Evolutionary conservation across 30 jellyfish, hydroid and myxozoan species (phyloP).

Genomic region (Rhopilema esculentum): DNA sequence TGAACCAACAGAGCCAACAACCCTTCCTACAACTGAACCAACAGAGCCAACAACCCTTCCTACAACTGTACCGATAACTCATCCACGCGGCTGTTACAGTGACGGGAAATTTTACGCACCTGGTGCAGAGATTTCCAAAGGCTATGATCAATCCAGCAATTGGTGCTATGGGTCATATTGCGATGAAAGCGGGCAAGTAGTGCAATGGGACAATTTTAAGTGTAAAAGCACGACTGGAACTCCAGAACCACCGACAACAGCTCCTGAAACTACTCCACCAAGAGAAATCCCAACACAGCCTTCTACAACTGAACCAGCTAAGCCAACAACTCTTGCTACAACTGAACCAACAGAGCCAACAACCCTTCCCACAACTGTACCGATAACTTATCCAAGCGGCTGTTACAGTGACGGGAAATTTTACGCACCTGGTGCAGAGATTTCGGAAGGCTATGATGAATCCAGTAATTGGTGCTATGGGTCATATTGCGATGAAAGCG

Average conservation of each 20-base stretch:
- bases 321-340: slow-evolving; percentile 14
- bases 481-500: slow-evolving; percentile 16
- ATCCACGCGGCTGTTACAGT: slow-evolving; percentile 30
- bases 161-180: slow-evolving; percentile 58
- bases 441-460: slow-evolving; percentile 22
- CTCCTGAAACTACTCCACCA: neutral
- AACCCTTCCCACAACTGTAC: neutral
- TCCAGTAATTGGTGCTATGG: slow-evolving; percentile 53
- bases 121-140: slow-evolving; percentile 34
- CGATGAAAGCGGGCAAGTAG: slow-evolving; percentile 8
- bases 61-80: neutral
- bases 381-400: neutral
- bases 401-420: slow-evolving; percentile 20
- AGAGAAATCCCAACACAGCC: slow-evolving; percentile 1
- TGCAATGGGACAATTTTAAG: slow-evolving; percentile 51
- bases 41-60: neutral
- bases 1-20: neutral
- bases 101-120: slow-evolving; percentile 27
- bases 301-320: neutral
- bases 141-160: slow-evolving; percentile 32
- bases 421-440: slow-evolving; percentile 21
- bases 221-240: slow-evolving; percentile 16
- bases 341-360: slow-evolving; percentile 9
- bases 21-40: neutral
- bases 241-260: neutral